A percentile compares a stretch with the other conserved stretches of the same genome.
phyloP scores from a whole-genome alignment of 2,113 vertebrate genomes.

The Anarrhichthys ocellatus region DNA sequence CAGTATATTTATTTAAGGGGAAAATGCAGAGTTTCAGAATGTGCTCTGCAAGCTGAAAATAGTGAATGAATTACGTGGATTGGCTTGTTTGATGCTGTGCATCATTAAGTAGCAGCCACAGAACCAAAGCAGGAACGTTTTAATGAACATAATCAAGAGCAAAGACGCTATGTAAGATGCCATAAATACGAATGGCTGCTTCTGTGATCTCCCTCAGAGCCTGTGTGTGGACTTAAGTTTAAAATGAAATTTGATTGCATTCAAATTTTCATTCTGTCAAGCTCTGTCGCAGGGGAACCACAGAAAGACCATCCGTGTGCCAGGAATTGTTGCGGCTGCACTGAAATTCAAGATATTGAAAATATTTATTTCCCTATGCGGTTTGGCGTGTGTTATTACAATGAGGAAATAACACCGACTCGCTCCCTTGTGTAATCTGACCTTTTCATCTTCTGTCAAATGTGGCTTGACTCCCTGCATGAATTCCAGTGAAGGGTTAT shows the following conservation, averaged over 20 bases:
- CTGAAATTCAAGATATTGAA: constrained; percentile 69
- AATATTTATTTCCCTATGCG: constrained; percentile 57
- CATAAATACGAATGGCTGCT: constrained; percentile 35
- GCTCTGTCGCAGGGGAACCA: constrained; percentile 37
- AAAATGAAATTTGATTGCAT: constrained; percentile 51
- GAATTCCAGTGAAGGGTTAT: constrained; percentile 57
- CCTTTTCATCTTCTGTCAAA: constrained; percentile 59
- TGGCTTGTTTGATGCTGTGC: constrained; percentile 45
- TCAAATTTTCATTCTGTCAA: constrained; percentile 47
- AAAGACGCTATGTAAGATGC: constrained; percentile 22
- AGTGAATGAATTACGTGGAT: constrained; percentile 33
- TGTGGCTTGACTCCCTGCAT: constrained; percentile 55
- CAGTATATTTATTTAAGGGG: constrained; percentile 50
- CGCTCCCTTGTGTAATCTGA: constrained; percentile 47
- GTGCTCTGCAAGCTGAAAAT: constrained; percentile 38
- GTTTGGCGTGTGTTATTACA: constrained; percentile 57
- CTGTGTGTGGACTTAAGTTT: constrained; percentile 28
- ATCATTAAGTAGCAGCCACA: constrained; percentile 52
- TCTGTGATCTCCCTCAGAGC: constrained; percentile 21
- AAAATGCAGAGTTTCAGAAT: constrained; percentile 46
- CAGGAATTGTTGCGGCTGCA: constrained; percentile 54
- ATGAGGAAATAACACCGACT: constrained; percentile 48
- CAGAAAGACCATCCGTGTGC: constrained; percentile 29
- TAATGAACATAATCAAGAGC: constrained; percentile 48
- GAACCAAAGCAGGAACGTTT: constrained; percentile 47